Percentiles rank a stretch among this genome's conserved stretches.
Conservation (phyloP, 2,888 invertebrate species). For the Amblyteles armatorius region DNA sequence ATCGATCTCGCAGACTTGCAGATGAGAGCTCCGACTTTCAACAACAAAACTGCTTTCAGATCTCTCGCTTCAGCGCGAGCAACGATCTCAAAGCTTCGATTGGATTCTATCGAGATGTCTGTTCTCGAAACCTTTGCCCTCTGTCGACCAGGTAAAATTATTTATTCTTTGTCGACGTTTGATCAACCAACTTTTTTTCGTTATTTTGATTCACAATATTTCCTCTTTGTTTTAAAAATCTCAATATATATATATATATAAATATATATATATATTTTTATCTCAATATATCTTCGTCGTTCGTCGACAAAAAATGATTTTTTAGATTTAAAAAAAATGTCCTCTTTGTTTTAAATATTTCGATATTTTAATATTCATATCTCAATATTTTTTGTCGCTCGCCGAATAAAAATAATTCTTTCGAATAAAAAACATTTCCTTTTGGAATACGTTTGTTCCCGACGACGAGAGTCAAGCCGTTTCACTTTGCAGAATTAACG, state of each 20-base stretch:
- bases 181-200: neutral
- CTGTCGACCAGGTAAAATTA: conserved; percentile 85
- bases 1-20: conserved; percentile 82
- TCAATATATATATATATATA: no score
- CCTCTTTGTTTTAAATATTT: no score
- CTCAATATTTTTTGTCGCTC: no score
- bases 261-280: neutral
- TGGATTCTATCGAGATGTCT: conserved; percentile 85
- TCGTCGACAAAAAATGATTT: no score
- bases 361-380: no score
- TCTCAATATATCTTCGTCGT: no score
- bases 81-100: conserved; percentile 83
- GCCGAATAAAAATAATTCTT: no score
- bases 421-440: no score
- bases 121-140: conserved; percentile 85
- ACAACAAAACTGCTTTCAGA: conserved; percentile 55
- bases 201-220: neutral
- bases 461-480: neutral
- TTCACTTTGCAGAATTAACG: conserved; percentile 74
- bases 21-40: conserved; percentile 40
- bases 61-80: conserved; percentile 79
- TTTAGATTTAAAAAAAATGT: no score
- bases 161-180: neutral
- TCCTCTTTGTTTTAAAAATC: conserved; percentile 12
- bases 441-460: no score